Conservation (phyloP, 2,888 invertebrate species). For the Pterostichus niger region DNA sequence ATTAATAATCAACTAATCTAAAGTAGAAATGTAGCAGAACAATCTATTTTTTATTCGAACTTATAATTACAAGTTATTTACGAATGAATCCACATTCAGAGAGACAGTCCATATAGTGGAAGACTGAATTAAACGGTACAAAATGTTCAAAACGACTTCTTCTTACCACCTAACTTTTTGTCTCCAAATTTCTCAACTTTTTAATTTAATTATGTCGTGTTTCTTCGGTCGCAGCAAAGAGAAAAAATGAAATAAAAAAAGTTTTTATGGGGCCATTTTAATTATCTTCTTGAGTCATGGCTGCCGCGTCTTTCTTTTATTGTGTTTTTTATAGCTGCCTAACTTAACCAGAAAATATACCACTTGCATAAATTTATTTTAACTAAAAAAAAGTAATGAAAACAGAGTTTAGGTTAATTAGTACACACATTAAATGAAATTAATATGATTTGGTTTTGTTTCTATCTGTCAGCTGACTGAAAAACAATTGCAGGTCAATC, state of each 20-base stretch:
- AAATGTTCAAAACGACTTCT: conserved; percentile 13
- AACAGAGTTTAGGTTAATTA: conserved; percentile 49
- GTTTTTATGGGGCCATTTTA: conserved; percentile 66
- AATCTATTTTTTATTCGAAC: conserved; percentile 19
- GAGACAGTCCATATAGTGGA: conserved; percentile 25
- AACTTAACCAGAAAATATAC: conserved; percentile 63
- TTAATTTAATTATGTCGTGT: conserved; percentile 65
- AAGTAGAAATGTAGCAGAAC: conserved; percentile 49
- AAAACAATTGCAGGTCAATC: conserved; percentile 55
- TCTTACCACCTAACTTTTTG: conserved; percentile 32
- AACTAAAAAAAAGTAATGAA: conserved; percentile 36
- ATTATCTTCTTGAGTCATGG: conserved; percentile 67
- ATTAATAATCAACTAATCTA: conserved; percentile 48
- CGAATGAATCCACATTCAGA: conserved; percentile 6
- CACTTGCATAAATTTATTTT: conserved; percentile 63
- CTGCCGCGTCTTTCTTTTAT: conserved; percentile 64
- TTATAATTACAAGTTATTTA: conserved; percentile 34
- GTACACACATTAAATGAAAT: conserved; percentile 7
- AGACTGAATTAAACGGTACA: conserved; percentile 47
- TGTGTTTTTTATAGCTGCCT: conserved; percentile 58
- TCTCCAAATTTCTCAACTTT: conserved; percentile 57
- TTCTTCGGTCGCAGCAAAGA: conserved; percentile 53
- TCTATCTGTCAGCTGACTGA: conserved; percentile 29
- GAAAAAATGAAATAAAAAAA: conserved; percentile 65
- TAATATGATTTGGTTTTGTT: conserved; percentile 39